Conservation (phyloP, 2,888 invertebrate species). For the Rotaria magnacalcarata region DNA sequence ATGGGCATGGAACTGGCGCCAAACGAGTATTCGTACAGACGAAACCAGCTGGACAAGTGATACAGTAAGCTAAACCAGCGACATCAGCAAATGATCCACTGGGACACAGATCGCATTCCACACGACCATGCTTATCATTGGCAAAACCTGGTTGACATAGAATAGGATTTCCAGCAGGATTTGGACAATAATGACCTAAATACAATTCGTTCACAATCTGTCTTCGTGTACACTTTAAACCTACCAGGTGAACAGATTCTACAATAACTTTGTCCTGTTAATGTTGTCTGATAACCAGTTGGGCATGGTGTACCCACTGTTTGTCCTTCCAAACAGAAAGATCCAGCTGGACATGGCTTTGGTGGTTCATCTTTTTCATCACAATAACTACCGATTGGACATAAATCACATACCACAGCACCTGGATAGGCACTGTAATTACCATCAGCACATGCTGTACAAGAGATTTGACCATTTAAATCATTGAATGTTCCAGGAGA, state of each 20-base stretch:
- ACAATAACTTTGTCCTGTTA: neutral
- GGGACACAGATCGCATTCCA: neutral
- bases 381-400: constrained; percentile 54
- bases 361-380: constrained; percentile 53
- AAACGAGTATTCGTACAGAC: neutral
- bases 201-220: neutral
- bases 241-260: neutral
- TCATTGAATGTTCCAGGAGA: constrained; percentile 51
- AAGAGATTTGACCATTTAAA: constrained; percentile 48
- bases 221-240: neutral
- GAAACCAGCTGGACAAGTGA: neutral
- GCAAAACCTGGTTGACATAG: neutral
- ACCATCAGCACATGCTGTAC: constrained; percentile 48
- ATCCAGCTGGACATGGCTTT: constrained; percentile 53
- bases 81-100: neutral
- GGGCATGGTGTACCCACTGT: neutral
- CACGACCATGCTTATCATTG: neutral
- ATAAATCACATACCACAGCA: constrained; percentile 52
- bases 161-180: neutral
- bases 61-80: neutral
- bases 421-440: constrained; percentile 45
- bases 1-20: neutral
- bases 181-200: constrained; percentile 7
- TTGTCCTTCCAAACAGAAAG: constrained; percentile 41
- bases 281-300: constrained; percentile 2